Percentiles rank a stretch among this genome's conserved stretches.
Evolutionary conservation across 2,888 invertebrate genomes (phyloP).

Genomic region (Epinotia nisella): DNA sequence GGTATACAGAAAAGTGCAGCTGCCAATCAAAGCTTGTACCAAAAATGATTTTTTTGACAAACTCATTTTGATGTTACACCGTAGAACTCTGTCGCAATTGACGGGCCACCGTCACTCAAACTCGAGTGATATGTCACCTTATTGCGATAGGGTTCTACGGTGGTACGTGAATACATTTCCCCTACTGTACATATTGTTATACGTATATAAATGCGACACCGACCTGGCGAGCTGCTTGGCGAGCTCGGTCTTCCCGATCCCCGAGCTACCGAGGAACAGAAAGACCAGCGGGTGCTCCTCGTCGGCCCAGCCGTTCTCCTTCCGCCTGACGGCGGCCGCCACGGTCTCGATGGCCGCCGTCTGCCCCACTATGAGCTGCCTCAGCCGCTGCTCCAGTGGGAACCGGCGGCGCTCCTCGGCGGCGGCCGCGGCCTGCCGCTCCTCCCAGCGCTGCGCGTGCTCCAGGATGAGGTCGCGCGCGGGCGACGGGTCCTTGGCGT

Average conservation of each 20-base stretch:
- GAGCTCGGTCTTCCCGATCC: slow-evolving; percentile 97
- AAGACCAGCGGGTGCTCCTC: slow-evolving; percentile 97
- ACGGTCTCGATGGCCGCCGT: slow-evolving; percentile 91
- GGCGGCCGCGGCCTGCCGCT: slow-evolving; percentile 85
- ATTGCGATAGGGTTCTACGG: too few species aligned
- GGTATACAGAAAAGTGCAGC: too few species aligned
- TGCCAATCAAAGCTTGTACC: too few species aligned
- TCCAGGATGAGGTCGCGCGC: slow-evolving; percentile 86
- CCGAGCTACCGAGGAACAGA: slow-evolving; percentile 96
- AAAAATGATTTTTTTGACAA: too few species aligned
- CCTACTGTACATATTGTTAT: too few species aligned
- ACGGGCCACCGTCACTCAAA: too few species aligned
- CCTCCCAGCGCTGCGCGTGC: slow-evolving; percentile 81
- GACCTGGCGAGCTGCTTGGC: slow-evolving; percentile 93
- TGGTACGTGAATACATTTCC: too few species aligned
- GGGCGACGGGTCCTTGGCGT: slow-evolving; percentile 86
- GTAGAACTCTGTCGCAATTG: too few species aligned
- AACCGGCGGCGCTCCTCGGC: slow-evolving; percentile 91
- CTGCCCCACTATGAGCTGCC: slow-evolving; percentile 94
- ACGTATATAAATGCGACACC: too few species aligned
- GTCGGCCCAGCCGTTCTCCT: slow-evolving; percentile 97
- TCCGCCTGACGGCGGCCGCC: slow-evolving; percentile 93
- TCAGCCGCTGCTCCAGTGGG: slow-evolving; percentile 93
- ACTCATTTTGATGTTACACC: too few species aligned
- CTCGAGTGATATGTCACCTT: too few species aligned